A percentile compares a stretch with the other conserved stretches of the same genome.
Evolutionary conservation across 1,140 invertebrate species (phyloP).

Genomic region (Campodea augens): DNA sequence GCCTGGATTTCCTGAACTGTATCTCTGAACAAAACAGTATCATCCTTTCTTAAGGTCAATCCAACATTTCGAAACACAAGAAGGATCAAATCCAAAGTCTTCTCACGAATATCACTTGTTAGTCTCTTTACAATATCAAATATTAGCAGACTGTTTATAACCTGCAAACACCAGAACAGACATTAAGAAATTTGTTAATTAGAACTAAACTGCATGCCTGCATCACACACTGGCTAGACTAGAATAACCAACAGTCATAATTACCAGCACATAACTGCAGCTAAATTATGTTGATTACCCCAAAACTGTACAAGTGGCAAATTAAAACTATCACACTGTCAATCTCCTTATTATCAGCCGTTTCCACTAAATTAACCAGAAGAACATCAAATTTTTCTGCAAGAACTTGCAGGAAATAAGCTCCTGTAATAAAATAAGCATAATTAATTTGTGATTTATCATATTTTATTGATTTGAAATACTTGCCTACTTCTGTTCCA

Average conservation of each 20-base stretch:
- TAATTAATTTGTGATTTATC: slow-evolving; percentile 8
- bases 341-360: slow-evolving; percentile 55
- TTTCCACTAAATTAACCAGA: slow-evolving; percentile 23
- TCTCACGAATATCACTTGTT: slow-evolving; percentile 43
- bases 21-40: slow-evolving; percentile 59
- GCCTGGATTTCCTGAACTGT: slow-evolving; percentile 59
- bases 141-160: slow-evolving; percentile 47
- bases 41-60: slow-evolving; percentile 69
- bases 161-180: slow-evolving; percentile 25
- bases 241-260: slow-evolving; percentile 8
- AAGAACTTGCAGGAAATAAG: slow-evolving; percentile 50
- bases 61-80: slow-evolving; percentile 57
- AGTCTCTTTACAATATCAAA: slow-evolving; percentile 55
- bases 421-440: slow-evolving; percentile 34
- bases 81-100: slow-evolving; percentile 71
- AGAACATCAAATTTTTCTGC: slow-evolving; percentile 43
- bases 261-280: slow-evolving; percentile 4
- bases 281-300: slow-evolving; percentile 31
- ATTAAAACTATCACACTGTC: slow-evolving; percentile 68
- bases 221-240: not conserved
- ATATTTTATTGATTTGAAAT: slow-evolving; percentile 1
- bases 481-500: slow-evolving; percentile 65
- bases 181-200: not conserved
- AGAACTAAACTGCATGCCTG: not conserved
- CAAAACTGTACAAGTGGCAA: slow-evolving; percentile 74